These are phyloP conservation scores for Elegia similella DNA, from an alignment of 2,888 invertebrate species.

Conservation along the genomic window DNA sequence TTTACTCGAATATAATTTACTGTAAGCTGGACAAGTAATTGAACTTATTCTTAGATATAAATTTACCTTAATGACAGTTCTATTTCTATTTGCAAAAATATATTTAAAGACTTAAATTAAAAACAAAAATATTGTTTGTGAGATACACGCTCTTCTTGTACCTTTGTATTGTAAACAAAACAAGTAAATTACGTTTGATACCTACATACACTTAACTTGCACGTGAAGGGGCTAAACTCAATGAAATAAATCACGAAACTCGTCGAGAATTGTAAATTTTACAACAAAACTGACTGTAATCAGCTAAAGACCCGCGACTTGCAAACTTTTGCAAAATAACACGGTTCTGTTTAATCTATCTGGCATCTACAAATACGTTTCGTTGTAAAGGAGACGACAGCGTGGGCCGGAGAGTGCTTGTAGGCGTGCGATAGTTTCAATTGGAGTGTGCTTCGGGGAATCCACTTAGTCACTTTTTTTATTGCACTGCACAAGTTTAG, in stretches of 20 bases:
- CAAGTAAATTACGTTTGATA: constrained; percentile 3
- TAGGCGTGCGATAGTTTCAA: background rate
- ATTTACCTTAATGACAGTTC: too few species aligned
- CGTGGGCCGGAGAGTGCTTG: background rate
- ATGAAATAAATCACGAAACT: constrained; percentile 31
- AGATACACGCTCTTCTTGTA: too few species aligned
- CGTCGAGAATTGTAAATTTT: constrained; percentile 37
- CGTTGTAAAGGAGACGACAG: constrained; percentile 15
- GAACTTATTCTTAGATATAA: too few species aligned
- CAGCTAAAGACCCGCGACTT: constrained; percentile 43
- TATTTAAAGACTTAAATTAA: too few species aligned
- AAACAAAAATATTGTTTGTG: too few species aligned
- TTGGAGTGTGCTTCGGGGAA: background rate
- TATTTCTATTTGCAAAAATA: too few species aligned
- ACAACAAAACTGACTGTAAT: constrained; percentile 44
- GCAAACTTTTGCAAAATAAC: constrained; percentile 37
- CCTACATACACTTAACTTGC: background rate
- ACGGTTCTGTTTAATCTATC: constrained; percentile 35
- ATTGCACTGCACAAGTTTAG: background rate
- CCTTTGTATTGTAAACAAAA: background rate
- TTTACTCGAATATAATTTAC: too few species aligned
- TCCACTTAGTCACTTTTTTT: background rate
- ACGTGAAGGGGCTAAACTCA: constrained; percentile 3
- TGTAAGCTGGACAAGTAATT: too few species aligned
- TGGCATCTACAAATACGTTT: constrained; percentile 28